Base-by-base conservation (phyloP, 2,888 invertebrate genomes). In the Latheticus oryzae region DNA sequence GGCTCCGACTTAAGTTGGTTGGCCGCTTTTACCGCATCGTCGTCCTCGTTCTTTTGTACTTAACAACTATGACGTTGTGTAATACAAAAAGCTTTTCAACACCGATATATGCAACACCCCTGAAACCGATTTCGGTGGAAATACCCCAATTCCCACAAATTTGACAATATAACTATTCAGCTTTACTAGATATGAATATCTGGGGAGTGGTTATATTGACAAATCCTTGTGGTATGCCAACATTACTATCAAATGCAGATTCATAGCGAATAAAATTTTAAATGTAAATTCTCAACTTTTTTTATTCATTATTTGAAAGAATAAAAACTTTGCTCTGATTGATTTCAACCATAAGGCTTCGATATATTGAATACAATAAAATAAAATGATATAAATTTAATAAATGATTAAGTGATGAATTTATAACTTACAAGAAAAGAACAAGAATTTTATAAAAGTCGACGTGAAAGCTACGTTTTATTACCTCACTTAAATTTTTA, bases 401-500 rank as follows among this genome's bases (percentile, higher is more conserved):
- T 58, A 54, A 59, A 59, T 59, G 50, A 59, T 59, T 59, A 59
- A 59, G 55, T 59, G 59, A 59, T 59, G 59, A 59, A 59, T 59
- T 43, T 55, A 38, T 59, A 59, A 59, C 51, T 59, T 59, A 54
- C 56, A 51, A 56, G 52, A 58, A 32, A 54, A 54, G 59, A 62
- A 62, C 60, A 60, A 58, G 57, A 62, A 62, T 62, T 62, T 62
- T 62, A 60, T 62, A 62, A 62, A 62, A 60, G 48, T 60, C 52
- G 58, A 60, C 62, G 60, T 62, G 58, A 62, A 62, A 60, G 58
- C 58, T 56, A 52, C 57, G 47, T 60, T 60, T 60, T 60, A 60
- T 60, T 60, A 53, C 57, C 60, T 47, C 56, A 61, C 63, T 63
- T 61, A 63, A 63, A 63, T 61, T 63, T 63, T 63, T 63, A 63